A percentile compares a stretch with the other conserved stretches of the same genome.
These are phyloP conservation scores for Ptychobarbus kaznakovi DNA, from an alignment of 2,797 vertebrate species.

Conservation along the genomic window DNA sequence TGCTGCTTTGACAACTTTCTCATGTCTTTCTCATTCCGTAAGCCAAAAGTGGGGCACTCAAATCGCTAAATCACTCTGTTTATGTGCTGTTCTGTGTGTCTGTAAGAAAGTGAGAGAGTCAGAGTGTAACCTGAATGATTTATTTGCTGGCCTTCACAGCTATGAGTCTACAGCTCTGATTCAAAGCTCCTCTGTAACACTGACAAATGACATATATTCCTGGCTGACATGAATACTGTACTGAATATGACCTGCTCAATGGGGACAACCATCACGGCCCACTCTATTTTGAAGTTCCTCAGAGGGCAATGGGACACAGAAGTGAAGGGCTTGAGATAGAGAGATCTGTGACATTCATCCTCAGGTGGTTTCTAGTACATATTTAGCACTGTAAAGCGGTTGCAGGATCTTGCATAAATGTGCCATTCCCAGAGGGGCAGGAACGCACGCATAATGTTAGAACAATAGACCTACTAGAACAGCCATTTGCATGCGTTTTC, in stretches of 20 bases:
- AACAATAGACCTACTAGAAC: slow-evolving; percentile 2
- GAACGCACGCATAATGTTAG: neutral
- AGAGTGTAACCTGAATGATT: slow-evolving; percentile 76
- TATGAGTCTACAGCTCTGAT: slow-evolving; percentile 60
- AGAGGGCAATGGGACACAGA: slow-evolving; percentile 32
- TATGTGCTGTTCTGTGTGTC: slow-evolving; percentile 71
- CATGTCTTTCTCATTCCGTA: slow-evolving; percentile 69
- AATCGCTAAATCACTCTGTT: slow-evolving; percentile 69
- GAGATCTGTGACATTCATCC: slow-evolving; percentile 41
- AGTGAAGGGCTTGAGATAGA: slow-evolving; percentile 33
- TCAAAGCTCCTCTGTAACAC: slow-evolving; percentile 66
- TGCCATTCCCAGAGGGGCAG: neutral
- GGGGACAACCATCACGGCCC: slow-evolving; percentile 60
- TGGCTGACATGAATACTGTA: slow-evolving; percentile 60
- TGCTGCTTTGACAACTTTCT: slow-evolving; percentile 60
- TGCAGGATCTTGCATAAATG: slow-evolving; percentile 11
- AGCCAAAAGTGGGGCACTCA: slow-evolving; percentile 62
- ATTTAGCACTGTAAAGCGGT: slow-evolving; percentile 9
- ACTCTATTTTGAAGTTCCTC: slow-evolving; percentile 49
- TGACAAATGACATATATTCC: slow-evolving; percentile 72
- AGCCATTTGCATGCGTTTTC: slow-evolving; percentile 8
- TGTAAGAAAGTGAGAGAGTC: slow-evolving; percentile 46
- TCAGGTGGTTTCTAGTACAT: slow-evolving; percentile 30
- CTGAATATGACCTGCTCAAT: slow-evolving; percentile 67
- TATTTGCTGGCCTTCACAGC: slow-evolving; percentile 72